phyloP scores from a whole-genome alignment of 2,113 vertebrate species.

The Electrona antarctica region DNA sequence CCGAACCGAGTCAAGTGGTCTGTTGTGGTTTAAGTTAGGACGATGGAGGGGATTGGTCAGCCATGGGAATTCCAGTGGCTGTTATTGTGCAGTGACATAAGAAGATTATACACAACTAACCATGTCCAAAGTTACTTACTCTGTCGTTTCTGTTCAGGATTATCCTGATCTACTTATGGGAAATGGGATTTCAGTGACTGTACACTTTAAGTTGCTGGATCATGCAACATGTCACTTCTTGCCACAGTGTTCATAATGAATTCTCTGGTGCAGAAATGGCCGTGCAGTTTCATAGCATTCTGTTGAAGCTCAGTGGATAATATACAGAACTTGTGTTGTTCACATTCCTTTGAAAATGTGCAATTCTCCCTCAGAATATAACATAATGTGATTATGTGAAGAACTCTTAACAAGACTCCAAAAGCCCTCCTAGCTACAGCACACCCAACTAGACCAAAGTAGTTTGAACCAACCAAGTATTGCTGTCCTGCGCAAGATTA shows the following conservation, averaged over 20 bases:
- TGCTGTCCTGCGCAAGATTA: too few species aligned
- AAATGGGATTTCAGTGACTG: conserved; percentile 64
- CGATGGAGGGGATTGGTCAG: conserved; percentile 42
- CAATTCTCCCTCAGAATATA: too few species aligned
- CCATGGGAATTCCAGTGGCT: conserved; percentile 24
- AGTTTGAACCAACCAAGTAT: too few species aligned
- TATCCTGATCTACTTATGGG: conserved; percentile 65
- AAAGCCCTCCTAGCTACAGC: too few species aligned
- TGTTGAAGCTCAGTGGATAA: background rate
- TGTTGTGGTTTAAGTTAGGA: conserved; percentile 34
- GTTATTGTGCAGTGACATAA: conserved; percentile 52
- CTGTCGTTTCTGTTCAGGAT: conserved; percentile 64
- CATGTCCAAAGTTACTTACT: conserved; percentile 58
- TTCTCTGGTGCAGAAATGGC: conserved; percentile 15
- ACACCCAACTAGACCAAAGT: too few species aligned
- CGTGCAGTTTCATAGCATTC: conserved; percentile 14
- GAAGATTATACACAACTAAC: conserved; percentile 62
- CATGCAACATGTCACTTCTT: conserved; percentile 54
- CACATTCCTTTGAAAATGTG: background rate
- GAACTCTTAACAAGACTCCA: too few species aligned
- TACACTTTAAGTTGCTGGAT: conserved; percentile 55
- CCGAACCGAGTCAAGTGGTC: conserved; percentile 33
- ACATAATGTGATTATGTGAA: too few species aligned
- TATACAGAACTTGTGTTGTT: background rate
- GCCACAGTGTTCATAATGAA: conserved; percentile 34